These are phyloP conservation scores for Nyctibius bracteatus DNA, from an alignment of 2,113 vertebrate species.

Conservation along the genomic window DNA sequence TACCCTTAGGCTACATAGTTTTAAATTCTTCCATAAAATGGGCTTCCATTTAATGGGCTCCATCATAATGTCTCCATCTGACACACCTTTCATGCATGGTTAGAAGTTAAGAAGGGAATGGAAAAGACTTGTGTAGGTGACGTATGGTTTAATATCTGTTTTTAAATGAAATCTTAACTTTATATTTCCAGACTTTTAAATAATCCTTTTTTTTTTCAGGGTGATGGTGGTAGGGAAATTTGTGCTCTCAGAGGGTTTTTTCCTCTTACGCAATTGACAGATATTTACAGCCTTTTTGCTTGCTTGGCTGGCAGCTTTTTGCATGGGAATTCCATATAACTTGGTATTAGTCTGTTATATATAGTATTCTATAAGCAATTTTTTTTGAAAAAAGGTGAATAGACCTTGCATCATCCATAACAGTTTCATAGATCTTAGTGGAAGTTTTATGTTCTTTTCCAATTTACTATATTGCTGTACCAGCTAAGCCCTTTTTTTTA, in stretches of 20 bases:
- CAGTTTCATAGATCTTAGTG: background rate
- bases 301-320: slow-evolving; percentile 32
- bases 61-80: background rate
- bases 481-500: background rate
- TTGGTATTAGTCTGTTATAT: slow-evolving; percentile 19
- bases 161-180: slow-evolving; percentile 59
- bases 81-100: slow-evolving; percentile 2
- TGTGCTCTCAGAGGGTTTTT: slow-evolving; percentile 26
- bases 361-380: background rate
- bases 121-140: slow-evolving; percentile 45
- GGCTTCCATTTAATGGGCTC: background rate
- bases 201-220: slow-evolving; percentile 5
- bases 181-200: slow-evolving; percentile 48
- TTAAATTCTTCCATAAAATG: slow-evolving; percentile 22
- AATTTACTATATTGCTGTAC: background rate
- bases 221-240: slow-evolving; percentile 12
- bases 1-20: background rate
- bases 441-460: background rate
- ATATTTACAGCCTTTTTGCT: slow-evolving; percentile 39
- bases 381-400: background rate
- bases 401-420: background rate
- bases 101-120: slow-evolving; percentile 32
- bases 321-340: slow-evolving; percentile 32
- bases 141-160: slow-evolving; percentile 46
- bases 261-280: slow-evolving; percentile 44